phyloP scores from a whole-genome alignment of 2,797 vertebrate species.

The Spea hammondii region DNA sequence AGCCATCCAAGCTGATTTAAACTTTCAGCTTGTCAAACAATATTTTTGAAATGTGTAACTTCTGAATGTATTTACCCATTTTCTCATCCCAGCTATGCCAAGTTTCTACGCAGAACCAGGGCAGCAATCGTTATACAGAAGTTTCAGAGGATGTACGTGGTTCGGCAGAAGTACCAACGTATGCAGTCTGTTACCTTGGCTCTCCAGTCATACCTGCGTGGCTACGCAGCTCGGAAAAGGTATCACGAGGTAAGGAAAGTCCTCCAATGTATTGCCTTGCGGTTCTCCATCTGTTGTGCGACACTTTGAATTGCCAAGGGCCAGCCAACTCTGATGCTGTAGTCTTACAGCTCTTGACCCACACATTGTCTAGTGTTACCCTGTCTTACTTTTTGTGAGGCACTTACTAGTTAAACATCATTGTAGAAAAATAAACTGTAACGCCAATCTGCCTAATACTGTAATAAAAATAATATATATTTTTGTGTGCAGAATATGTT shows the following conservation, averaged over 20 bases:
- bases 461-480: no score
- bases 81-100: slow-evolving; percentile 74
- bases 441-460: no score
- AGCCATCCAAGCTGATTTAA: background rate
- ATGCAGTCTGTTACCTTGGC: slow-evolving; percentile 78
- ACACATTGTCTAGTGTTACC: no score
- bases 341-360: no score
- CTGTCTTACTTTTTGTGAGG: no score
- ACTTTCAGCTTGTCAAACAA: background rate
- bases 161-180: slow-evolving; percentile 76
- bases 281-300: background rate
- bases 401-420: no score
- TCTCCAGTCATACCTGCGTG: slow-evolving; percentile 88
- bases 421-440: no score
- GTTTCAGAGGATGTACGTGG: slow-evolving; percentile 86
- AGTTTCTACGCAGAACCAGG: slow-evolving; percentile 85
- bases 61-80: background rate
- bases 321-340: no score
- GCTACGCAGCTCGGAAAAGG: slow-evolving; percentile 84
- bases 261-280: background rate
- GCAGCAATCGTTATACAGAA: slow-evolving; percentile 89
- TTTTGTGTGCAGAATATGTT: no score
- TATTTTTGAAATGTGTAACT: background rate
- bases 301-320: no score
- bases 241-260: slow-evolving; percentile 79